Conservation (phyloP, 2,888 invertebrate genomes). For the Cotesia congregata region DNA sequence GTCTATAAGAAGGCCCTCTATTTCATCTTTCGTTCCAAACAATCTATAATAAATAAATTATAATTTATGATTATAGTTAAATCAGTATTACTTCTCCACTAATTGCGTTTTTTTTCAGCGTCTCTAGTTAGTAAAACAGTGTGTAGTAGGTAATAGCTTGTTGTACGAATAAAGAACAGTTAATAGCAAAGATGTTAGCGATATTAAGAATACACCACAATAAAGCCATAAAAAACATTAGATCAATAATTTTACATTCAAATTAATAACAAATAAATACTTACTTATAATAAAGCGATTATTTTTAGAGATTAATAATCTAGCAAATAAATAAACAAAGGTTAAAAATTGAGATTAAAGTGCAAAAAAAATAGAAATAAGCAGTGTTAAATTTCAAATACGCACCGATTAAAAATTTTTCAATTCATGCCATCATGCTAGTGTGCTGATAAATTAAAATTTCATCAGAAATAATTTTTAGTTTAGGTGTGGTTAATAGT, state of each 20-base stretch:
- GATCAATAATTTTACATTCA: background rate
- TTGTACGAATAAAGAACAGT: background rate
- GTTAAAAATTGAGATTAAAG: conserved; percentile 25
- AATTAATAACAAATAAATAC: conserved; percentile 14
- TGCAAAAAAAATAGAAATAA: conserved; percentile 22
- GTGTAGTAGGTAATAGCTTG: background rate
- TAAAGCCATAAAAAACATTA: background rate
- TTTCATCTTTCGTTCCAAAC: conserved; percentile 68
- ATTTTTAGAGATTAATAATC: conserved; percentile 26
- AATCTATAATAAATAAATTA: conserved; percentile 61
- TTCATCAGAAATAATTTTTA: background rate
- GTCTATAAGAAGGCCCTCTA: conserved; percentile 67
- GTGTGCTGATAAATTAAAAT: conserved; percentile 8
- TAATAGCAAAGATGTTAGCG: too few species aligned
- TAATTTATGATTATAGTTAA: background rate
- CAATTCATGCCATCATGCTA: background rate
- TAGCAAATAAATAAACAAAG: conserved; percentile 28
- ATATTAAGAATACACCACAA: background rate
- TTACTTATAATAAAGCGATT: conserved; percentile 27
- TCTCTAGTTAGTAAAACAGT: background rate
- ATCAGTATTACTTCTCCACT: background rate
- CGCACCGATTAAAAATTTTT: conserved; percentile 5
- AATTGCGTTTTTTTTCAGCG: background rate
- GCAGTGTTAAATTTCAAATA: background rate
- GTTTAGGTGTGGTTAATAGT: background rate